Conservation (phyloP, 2,888 invertebrate genomes). For the Zootermopsis nevadensis region DNA sequence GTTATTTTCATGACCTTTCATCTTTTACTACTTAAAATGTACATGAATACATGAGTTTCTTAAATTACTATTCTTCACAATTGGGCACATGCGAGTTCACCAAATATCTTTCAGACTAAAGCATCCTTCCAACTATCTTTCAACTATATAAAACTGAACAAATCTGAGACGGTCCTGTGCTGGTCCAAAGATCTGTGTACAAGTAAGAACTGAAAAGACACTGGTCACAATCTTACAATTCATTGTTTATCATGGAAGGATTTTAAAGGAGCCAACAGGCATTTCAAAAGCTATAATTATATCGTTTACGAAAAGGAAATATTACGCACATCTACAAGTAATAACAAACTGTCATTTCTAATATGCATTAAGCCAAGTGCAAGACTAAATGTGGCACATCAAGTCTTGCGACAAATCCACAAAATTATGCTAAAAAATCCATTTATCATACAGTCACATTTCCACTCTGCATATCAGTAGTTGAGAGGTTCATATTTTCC, state of each 20-base stretch:
- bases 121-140: background rate
- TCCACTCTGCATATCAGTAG: background rate
- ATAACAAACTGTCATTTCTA: constrained; percentile 1
- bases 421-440: background rate
- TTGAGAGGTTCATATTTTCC: too few species aligned
- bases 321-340: background rate
- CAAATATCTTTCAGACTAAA: background rate
- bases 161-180: background rate
- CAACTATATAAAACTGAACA: background rate
- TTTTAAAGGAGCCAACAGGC: background rate
- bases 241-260: constrained; percentile 13
- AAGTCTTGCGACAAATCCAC: background rate
- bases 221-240: background rate
- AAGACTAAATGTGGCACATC: constrained; percentile 13
- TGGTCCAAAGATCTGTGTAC: constrained; percentile 14
- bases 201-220: constrained; percentile 2
- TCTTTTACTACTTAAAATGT: too few species aligned
- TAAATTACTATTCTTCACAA: background rate
- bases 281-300: constrained; percentile 10
- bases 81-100: too few species aligned
- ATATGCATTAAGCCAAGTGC: background rate
- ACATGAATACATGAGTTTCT: too few species aligned
- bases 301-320: constrained; percentile 8
- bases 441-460: background rate
- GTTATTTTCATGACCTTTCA: too few species aligned